A percentile compares a stretch with the other conserved stretches of the same genome.
Evolutionary conservation across 2,113 vertebrate genomes (phyloP).

Genomic region (Paramormyrops kingsleyae): DNA sequence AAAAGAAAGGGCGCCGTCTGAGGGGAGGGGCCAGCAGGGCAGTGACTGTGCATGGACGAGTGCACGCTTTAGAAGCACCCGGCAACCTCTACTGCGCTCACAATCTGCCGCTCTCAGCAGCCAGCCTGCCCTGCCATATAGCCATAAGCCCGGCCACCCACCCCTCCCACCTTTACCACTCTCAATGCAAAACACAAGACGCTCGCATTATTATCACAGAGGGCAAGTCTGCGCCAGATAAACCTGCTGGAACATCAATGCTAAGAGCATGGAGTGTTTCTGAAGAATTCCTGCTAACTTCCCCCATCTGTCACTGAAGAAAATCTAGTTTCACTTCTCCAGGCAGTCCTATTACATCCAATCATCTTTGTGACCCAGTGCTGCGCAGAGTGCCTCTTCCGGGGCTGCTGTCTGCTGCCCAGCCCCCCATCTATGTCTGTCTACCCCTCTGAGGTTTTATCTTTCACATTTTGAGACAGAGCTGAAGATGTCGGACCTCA

Average conservation of each 20-base stretch:
- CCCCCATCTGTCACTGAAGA: background rate
- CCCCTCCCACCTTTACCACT: background rate
- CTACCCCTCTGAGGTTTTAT: constrained; percentile 8
- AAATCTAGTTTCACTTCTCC: background rate
- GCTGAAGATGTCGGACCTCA: background rate
- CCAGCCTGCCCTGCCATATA: background rate
- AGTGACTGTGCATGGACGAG: background rate
- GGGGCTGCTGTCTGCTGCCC: background rate
- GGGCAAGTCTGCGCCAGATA: background rate
- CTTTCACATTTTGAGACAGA: background rate
- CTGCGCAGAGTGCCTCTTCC: background rate
- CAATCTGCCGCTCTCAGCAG: constrained; percentile 38
- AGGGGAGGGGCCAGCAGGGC: background rate
- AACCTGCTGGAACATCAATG: background rate
- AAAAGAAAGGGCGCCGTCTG: constrained; percentile 36
- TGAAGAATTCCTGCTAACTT: background rate
- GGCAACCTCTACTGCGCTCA: constrained; percentile 3
- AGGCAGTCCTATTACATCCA: background rate
- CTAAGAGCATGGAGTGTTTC: background rate
- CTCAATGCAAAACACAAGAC: background rate
- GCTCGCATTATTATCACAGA: background rate
- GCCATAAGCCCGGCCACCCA: background rate
- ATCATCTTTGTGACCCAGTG: background rate
- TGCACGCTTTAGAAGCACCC: constrained; percentile 31
- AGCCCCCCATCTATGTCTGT: background rate